Evolutionary conservation across 2,113 vertebrate species (phyloP).

Genomic region (Pycnonotus jocosus): DNA sequence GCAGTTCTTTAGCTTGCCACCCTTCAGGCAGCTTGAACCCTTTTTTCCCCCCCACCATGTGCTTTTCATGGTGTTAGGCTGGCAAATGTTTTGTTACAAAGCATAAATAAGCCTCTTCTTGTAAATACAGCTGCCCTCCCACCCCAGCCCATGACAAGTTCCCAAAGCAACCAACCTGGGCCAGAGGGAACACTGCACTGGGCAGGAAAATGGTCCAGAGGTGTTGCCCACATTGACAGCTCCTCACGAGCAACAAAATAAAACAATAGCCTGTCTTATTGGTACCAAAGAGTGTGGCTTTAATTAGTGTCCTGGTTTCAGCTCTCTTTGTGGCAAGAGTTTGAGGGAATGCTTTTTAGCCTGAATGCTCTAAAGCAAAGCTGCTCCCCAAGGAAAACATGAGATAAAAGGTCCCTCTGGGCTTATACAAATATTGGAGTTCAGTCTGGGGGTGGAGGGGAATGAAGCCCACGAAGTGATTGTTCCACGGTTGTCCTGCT

Average conservation of each 20-base stretch:
- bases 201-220: conserved; percentile 48
- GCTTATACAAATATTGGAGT: conserved; percentile 58
- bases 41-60: neutral
- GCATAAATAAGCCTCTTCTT: neutral
- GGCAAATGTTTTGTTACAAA: neutral
- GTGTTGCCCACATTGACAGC: conserved; percentile 44
- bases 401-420: conserved; percentile 32
- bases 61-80: neutral
- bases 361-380: conserved; percentile 39
- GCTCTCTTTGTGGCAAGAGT: conserved; percentile 6
- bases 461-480: conserved; percentile 23
- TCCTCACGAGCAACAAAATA: conserved; percentile 16
- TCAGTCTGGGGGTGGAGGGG: conserved; percentile 28
- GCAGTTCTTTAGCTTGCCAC: neutral
- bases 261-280: conserved; percentile 39
- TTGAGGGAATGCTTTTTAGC: conserved; percentile 53
- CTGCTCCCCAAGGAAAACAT: conserved; percentile 51
- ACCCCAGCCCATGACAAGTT: neutral
- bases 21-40: neutral
- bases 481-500: conserved; percentile 20
- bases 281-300: conserved; percentile 65
- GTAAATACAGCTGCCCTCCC: neutral
- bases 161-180: neutral
- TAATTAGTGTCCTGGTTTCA: conserved; percentile 68
- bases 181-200: neutral